Evolutionary conservation across 2,888 invertebrate species (phyloP).

Genomic region (Amphipyra tragopoginis): DNA sequence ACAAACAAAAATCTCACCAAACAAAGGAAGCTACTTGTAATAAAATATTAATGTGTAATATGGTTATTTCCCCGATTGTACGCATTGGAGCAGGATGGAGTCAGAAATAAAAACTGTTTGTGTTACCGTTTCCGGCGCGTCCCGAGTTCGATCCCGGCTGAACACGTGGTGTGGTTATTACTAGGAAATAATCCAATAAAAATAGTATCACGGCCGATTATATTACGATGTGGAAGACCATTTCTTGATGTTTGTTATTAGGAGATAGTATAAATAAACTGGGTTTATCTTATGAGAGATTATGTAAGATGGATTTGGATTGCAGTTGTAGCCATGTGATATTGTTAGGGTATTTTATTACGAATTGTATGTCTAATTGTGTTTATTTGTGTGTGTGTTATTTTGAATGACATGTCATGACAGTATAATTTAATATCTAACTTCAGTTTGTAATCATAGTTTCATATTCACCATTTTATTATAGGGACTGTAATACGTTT

Average conservation of each 20-base stretch:
- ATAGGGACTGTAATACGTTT: too few relatives aligned
- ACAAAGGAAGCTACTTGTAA: slow-evolving; percentile 51
- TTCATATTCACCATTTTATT: too few relatives aligned
- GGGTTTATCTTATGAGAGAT: slow-evolving; percentile 17
- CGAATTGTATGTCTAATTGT: slow-evolving; percentile 8
- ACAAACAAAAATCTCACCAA: slow-evolving; percentile 12
- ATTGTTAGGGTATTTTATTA: slow-evolving; percentile 31
- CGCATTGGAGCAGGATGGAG: slow-evolving; percentile 76
- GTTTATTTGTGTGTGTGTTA: neutral
- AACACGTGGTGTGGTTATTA: slow-evolving; percentile 85
- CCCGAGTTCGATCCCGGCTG: slow-evolving; percentile 76
- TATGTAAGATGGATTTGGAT: slow-evolving; percentile 14
- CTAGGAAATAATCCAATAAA: slow-evolving; percentile 85
- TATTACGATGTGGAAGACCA: slow-evolving; percentile 72
- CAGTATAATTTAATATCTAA: too few relatives aligned
- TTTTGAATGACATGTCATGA: too few relatives aligned
- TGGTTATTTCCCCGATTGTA: slow-evolving; percentile 54
- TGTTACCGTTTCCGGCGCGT: slow-evolving; percentile 86
- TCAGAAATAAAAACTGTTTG: slow-evolving; percentile 90
- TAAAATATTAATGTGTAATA: slow-evolving; percentile 52
- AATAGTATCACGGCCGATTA: slow-evolving; percentile 82
- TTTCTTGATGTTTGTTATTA: slow-evolving; percentile 59
- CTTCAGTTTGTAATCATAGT: too few relatives aligned
- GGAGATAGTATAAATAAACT: slow-evolving; percentile 58
- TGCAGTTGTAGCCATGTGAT: slow-evolving; percentile 6